Evolutionary conservation across 1,140 invertebrate species (phyloP).

Genomic region (Zelostemma sp.): DNA sequence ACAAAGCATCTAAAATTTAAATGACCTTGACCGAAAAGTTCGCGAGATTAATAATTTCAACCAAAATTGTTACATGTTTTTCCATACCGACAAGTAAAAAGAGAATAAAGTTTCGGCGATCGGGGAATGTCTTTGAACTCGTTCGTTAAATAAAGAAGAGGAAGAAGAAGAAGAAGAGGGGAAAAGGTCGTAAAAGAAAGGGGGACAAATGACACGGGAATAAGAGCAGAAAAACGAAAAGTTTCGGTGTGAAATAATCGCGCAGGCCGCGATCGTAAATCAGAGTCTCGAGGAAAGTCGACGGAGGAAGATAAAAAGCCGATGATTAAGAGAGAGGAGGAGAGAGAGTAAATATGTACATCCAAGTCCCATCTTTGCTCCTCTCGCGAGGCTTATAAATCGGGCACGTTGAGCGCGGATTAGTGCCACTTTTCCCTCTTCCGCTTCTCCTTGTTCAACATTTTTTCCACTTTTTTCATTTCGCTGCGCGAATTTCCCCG

Average conservation of each 20-base stretch:
- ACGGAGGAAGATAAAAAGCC: constrained; percentile 1
- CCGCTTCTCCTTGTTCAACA: background rate
- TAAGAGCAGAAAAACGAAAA: background rate
- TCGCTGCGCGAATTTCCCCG: no score
- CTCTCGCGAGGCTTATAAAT: background rate
- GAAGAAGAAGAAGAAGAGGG: background rate
- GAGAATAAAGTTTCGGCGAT: background rate
- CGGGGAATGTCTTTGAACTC: constrained; percentile 14
- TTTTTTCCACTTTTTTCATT: background rate
- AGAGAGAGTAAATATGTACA: background rate
- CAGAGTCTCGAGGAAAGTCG: background rate
- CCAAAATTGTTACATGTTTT: no score
- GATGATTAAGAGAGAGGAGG: constrained; percentile 1
- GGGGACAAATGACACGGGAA: background rate
- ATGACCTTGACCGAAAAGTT: no score
- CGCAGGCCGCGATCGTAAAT: constrained; percentile 4
- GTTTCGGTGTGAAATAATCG: constrained; percentile 18
- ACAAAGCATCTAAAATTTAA: no score
- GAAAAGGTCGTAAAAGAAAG: background rate
- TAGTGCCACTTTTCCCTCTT: background rate
- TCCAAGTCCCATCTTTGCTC: background rate
- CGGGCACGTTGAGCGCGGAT: background rate
- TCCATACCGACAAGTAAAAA: no score
- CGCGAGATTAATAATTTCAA: no score
- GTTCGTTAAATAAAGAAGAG: constrained; percentile 9